Base-by-base conservation (phyloP, 2,888 invertebrate species). In the Bursaphelenchus okinawaensis region DNA sequence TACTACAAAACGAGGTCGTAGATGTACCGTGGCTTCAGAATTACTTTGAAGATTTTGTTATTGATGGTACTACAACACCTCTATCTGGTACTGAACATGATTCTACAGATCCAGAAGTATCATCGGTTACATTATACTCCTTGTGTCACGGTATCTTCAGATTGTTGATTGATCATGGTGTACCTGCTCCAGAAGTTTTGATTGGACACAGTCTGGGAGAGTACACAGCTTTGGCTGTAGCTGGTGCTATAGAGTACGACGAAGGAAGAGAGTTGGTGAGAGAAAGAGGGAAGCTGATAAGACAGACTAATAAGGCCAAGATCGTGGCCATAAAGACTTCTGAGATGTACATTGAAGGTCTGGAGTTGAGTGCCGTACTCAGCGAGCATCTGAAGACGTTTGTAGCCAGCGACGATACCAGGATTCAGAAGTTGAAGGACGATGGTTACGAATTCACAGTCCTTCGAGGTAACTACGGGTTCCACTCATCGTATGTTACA, bases 141-240 rank as follows among this genome's bases (percentile, higher is more conserved):
- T 16, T 40, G n/a, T 40, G 16, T 27, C n/a, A 52, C 16, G 19
- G 22, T 16, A 26, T 29, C 7, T 23, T 59, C 8, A n/a, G 8
- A n/a, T 59, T 59, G n/a, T 52, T 54, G 16, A n/a, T 9, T 16
- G 23, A 67, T 50, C 20, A 23, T 20, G 64, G 51, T 23, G 29
- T 65, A 19, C 12, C 20, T 7, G 23, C 20, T 8, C 60, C 71
- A 4, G 60, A 67, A 3, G 20, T 62, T 9, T 50, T 76, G 0
- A 55, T 76, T 20, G 80, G 80, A 7, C 80, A 80, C 54, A 75
- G 75, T 55, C 54, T 80, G 20, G 80, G 80, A n/a, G 80, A 80
- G 61, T 80, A 77, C 56, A 52, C 73, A 7, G 79, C 80, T 1
- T 59, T 75, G 22, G 57, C 62, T 0, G 56, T 67, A 40, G 61